Evolutionary conservation across 1,140 invertebrate genomes (phyloP).

Genomic region (Bathynomus jamesi): DNA sequence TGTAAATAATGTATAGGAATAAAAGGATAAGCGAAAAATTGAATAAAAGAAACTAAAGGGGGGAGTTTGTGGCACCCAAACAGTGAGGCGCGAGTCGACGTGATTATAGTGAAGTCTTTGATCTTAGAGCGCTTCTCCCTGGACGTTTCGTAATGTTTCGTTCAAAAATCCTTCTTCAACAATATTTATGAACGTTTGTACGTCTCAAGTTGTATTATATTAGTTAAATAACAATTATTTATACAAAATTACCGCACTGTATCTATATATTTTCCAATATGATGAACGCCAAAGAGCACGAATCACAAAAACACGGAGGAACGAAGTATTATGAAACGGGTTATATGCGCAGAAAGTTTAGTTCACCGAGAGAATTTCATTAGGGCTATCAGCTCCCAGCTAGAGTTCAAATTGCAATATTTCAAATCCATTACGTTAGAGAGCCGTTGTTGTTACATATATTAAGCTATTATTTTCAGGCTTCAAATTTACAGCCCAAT

Average conservation of each 20-base stretch:
- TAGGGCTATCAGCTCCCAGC: background rate
- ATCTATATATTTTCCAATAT: no score
- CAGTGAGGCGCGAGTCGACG: background rate
- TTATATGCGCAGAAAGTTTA: background rate
- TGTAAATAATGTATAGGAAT: no score
- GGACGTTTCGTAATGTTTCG: background rate
- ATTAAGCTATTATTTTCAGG: no score
- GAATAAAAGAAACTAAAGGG: background rate
- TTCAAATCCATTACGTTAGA: background rate
- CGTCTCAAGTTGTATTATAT: no score
- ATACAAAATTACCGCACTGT: no score
- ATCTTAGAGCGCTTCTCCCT: background rate
- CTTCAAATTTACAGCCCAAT: no score
- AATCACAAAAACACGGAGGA: no score
- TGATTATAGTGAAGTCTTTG: background rate
- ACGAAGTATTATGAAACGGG: background rate
- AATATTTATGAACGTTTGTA: no score
- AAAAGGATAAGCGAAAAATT: background rate
- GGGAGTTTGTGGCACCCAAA: background rate
- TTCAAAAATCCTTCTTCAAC: background rate
- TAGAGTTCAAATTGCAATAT: slow-evolving; percentile 1
- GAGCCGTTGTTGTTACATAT: no score
- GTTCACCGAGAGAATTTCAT: background rate
- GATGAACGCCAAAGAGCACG: no score
- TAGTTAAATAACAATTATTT: no score